phyloP scores from a whole-genome alignment of 2,888 invertebrate genomes.

The Drosophila hamatofila region DNA sequence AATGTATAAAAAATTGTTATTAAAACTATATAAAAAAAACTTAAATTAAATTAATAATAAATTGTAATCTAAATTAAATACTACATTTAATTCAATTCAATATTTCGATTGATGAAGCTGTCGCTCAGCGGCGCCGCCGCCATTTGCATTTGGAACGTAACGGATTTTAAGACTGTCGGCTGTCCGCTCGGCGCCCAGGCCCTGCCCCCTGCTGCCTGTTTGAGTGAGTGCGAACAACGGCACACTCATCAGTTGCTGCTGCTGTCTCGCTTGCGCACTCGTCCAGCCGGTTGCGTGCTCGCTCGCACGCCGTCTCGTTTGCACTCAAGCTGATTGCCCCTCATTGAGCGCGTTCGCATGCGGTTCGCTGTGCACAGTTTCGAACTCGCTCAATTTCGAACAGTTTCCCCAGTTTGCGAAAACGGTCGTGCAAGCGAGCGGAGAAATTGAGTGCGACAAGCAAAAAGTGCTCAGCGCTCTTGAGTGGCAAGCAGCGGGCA shows the following conservation, averaged over 20 bases:
- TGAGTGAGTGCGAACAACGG: conserved; percentile 6
- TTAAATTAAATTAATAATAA: background rate
- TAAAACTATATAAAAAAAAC: no score
- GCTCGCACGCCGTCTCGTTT: background rate
- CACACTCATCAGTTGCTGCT: conserved; percentile 28
- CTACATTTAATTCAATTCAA: no score
- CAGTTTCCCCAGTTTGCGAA: conserved; percentile 54
- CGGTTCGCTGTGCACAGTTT: conserved; percentile 15
- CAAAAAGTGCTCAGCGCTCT: conserved; percentile 9
- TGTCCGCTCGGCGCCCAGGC: conserved; percentile 22
- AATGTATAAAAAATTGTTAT: background rate
- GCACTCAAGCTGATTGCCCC: conserved; percentile 38
- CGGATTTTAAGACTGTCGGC: conserved; percentile 18
- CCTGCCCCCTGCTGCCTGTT: conserved; percentile 39
- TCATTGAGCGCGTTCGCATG: conserved; percentile 48
- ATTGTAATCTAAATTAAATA: no score
- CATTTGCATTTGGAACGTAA: conserved; percentile 46
- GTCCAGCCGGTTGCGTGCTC: conserved; percentile 5
- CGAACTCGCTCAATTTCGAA: conserved; percentile 48
- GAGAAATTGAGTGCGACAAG: conserved; percentile 61
- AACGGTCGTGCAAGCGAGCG: conserved; percentile 25
- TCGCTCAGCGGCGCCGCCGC: conserved; percentile 5
- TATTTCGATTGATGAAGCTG: background rate
- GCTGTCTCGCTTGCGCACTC: conserved; percentile 21
- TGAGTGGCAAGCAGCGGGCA: conserved; percentile 16